Evolutionary conservation across 2,113 vertebrate species (phyloP), one percentile per base, ranked within the genome.

Genomic region (Madoqua kirkii): DNA sequence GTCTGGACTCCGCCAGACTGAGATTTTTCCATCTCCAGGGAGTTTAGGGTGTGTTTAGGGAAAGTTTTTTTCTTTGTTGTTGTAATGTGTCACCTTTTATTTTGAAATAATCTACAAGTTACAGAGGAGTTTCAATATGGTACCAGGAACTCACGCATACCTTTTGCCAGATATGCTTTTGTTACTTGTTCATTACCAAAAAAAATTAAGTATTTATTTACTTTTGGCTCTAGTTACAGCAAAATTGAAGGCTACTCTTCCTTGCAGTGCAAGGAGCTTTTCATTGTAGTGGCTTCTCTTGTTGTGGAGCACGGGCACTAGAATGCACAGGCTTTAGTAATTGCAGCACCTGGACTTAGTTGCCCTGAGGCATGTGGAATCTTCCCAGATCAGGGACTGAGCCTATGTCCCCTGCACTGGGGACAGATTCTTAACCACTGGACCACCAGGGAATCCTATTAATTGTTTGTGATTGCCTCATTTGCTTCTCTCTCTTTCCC

Each of bases 71-170:
- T 91, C 36, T 57, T 93, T 84, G 29, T 95, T 92, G 36, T n/a
- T 94, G 85, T 29, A 78, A 48, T 83, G 62, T 33, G 19, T 88
- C 21, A 71, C 16, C 45, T 85, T 87, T 50, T 60, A 82, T 57
- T 94, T 92, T 89, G 45, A 91, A 91, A 78, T 71, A 45, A 62
- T 88, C 33, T 91, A 90, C 78, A 67, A 86, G 59, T 82, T 95
- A 84, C 21, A 91, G 36, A 74, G 91, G 33, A 85, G 40, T 82
- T 94, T 93, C 55, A 90, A 19, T 87, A 14, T 13, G 89, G 60
- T 76, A 21, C 71, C 62, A 31, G 33, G 67, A 60, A 82, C 12
- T 87, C 17, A 10, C 88, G 17, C 36, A 1, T 52, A 25, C 57
- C 40, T 33, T 88, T 87, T 48, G 33, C 54, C 84, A 81, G 7